Evolutionary conservation across 2,888 invertebrate species (phyloP).

Genomic region (Panopea generosa): DNA sequence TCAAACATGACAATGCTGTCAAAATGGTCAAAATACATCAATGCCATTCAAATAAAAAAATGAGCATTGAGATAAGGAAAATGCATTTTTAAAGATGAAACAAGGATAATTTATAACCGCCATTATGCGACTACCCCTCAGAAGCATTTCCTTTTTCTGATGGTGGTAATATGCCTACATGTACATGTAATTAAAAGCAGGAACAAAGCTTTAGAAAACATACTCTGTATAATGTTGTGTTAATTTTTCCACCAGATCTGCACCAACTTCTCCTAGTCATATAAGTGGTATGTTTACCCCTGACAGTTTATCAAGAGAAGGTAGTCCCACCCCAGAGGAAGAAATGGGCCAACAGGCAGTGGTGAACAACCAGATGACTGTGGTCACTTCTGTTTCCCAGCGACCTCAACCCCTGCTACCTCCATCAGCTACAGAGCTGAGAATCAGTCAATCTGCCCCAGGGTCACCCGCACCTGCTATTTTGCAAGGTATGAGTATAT

Average conservation of each 20-base stretch:
- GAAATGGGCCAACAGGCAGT: conserved; percentile 47
- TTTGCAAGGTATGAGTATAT: conserved; percentile 41
- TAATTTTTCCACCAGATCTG: conserved; percentile 90
- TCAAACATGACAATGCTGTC: too few species aligned
- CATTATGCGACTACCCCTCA: too few species aligned
- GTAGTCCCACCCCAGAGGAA: conserved; percentile 92
- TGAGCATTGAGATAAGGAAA: too few species aligned
- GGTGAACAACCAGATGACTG: conserved; percentile 47
- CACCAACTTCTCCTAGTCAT: conserved; percentile 97
- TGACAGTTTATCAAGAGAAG: conserved; percentile 94
- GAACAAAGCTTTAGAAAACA: too few species aligned
- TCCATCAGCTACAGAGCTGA: conserved; percentile 74
- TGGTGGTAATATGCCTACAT: too few species aligned
- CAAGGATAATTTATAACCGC: too few species aligned
- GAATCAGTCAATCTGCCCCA: conserved; percentile 89
- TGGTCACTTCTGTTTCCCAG: conserved; percentile 47
- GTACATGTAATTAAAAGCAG: too few species aligned
- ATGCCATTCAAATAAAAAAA: too few species aligned
- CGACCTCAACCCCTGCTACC: conserved; percentile 54
- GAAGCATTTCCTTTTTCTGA: too few species aligned
- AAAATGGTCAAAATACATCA: too few species aligned
- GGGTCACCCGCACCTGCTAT: conserved; percentile 86
- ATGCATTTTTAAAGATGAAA: too few species aligned
- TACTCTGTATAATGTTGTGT: not conserved
- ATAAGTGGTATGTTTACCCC: conserved; percentile 94